Percentiles rank a stretch among this genome's conserved stretches.
Evolutionary conservation across 2,888 invertebrate species (phyloP).

Genomic region (Ctena decussata): DNA sequence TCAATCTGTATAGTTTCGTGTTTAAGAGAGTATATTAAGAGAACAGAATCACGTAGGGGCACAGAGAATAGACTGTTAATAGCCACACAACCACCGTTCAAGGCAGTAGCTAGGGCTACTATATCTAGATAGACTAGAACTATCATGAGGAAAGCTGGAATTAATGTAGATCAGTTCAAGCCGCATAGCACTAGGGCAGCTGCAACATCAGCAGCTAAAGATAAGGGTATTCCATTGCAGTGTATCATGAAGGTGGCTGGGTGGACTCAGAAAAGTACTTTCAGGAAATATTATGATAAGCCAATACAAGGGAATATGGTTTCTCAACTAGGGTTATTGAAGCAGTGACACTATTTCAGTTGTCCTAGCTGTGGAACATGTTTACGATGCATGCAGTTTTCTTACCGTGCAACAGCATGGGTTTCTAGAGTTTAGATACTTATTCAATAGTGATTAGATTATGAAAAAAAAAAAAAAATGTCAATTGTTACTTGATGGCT

Average conservation of each 20-base stretch:
- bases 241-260: conserved; percentile 28
- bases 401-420: neutral
- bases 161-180: conserved; percentile 10
- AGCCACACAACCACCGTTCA: conserved; percentile 13
- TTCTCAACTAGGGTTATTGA: neutral
- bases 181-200: conserved; percentile 31
- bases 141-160: conserved; percentile 10
- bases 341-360: no score
- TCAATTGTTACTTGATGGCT: no score
- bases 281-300: conserved; percentile 17
- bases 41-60: neutral
- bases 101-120: conserved; percentile 13
- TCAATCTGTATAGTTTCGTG: neutral
- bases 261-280: conserved; percentile 22
- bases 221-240: conserved; percentile 1
- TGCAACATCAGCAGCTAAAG: conserved; percentile 17
- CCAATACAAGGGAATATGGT: neutral
- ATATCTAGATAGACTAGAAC: conserved; percentile 26
- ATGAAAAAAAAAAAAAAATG: no score
- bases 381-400: neutral
- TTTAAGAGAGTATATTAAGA: conserved; percentile 11
- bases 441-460: no score
- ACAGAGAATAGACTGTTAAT: conserved; percentile 6
- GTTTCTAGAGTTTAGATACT: no score
- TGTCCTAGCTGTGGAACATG: neutral